These are phyloP conservation scores for Ancistrus triradiatus DNA, from an alignment of 2,113 vertebrate genomes.

Conservation along the genomic window DNA sequence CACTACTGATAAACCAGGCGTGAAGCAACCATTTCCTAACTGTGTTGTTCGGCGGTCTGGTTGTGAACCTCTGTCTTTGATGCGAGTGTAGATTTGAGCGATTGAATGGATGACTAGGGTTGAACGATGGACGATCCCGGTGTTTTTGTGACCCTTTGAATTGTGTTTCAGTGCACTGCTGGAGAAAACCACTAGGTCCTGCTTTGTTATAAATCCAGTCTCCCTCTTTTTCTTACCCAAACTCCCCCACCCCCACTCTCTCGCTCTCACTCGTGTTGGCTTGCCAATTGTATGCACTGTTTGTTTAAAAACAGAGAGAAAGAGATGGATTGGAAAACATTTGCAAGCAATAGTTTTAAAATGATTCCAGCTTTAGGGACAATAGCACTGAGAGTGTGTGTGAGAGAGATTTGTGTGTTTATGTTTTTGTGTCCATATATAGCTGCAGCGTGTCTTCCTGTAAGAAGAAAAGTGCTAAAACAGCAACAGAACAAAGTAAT, in stretches of 20 bases:
- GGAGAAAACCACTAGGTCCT: neutral
- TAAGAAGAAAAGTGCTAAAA: neutral
- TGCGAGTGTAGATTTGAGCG: too few relatives aligned
- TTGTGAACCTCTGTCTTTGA: too few relatives aligned
- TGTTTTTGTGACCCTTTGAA: neutral
- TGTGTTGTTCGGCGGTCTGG: too few relatives aligned
- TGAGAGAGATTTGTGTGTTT: slow-evolving; percentile 3
- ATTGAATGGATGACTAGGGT: too few relatives aligned
- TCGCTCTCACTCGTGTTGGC: neutral
- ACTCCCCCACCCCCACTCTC: neutral
- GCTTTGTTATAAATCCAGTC: slow-evolving; percentile 1
- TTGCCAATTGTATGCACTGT: slow-evolving; percentile 13
- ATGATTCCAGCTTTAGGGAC: slow-evolving; percentile 21
- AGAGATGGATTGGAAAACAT: neutral
- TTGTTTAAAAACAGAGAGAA: neutral
- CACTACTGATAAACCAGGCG: too few relatives aligned
- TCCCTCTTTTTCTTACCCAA: too few relatives aligned
- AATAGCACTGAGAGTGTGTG: slow-evolving; percentile 13
- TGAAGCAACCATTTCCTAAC: too few relatives aligned
- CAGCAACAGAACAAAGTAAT: too few relatives aligned
- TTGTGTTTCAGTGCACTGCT: neutral
- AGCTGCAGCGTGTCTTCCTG: neutral
- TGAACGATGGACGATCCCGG: neutral
- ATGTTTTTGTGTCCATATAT: neutral
- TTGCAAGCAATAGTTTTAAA: slow-evolving; percentile 11